phyloP scores from a whole-genome alignment of 2,888 invertebrate species.

The Clostera curtula region DNA sequence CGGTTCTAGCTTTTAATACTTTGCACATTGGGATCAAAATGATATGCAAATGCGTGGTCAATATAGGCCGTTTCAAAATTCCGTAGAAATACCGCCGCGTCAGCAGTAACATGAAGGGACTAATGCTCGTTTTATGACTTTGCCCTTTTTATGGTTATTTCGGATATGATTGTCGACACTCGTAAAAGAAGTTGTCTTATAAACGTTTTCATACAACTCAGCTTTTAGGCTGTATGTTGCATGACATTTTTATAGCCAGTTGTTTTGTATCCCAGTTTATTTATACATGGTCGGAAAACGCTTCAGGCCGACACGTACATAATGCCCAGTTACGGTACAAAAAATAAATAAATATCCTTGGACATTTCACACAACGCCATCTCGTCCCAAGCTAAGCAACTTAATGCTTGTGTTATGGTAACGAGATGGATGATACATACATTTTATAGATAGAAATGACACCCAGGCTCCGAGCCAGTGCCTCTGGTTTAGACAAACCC shows the following conservation, averaged over 20 bases:
- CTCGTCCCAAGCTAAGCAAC: too few species aligned
- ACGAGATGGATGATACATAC: too few species aligned
- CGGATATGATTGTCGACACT: conserved; percentile 57
- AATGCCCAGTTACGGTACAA: background rate
- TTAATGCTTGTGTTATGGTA: too few species aligned
- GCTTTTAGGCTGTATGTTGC: conserved; percentile 17
- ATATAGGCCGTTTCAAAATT: conserved; percentile 29
- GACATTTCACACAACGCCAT: too few species aligned
- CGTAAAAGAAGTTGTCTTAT: conserved; percentile 48
- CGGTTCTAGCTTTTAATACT: conserved; percentile 21
- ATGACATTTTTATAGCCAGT: conserved; percentile 10
- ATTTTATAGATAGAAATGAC: too few species aligned
- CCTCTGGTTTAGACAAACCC: too few species aligned
- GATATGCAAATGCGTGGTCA: conserved; percentile 22
- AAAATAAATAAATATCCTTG: too few species aligned
- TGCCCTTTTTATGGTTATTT: conserved; percentile 60
- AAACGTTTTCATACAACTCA: conserved; percentile 34
- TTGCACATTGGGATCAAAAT: conserved; percentile 21
- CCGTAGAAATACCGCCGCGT: conserved; percentile 37
- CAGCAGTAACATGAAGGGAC: conserved; percentile 50
- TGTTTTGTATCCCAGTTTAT: conserved; percentile 1
- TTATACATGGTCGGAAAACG: background rate
- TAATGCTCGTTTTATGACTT: conserved; percentile 59
- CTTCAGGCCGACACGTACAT: too few species aligned
- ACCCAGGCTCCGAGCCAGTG: too few species aligned